Evolutionary conservation across 2,888 invertebrate species (phyloP).

Genomic region (Catonia carolina): DNA sequence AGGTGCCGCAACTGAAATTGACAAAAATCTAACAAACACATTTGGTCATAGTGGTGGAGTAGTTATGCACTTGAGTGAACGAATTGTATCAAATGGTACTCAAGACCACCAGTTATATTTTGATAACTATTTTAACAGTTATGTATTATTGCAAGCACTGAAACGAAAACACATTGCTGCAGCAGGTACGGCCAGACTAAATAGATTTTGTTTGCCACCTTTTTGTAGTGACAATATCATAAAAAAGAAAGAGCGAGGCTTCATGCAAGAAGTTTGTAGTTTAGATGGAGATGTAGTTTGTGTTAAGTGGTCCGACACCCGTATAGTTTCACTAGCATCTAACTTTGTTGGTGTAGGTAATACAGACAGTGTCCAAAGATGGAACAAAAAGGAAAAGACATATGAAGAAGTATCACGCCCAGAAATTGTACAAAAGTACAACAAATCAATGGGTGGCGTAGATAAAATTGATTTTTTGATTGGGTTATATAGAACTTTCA

Average conservation of each 20-base stretch:
- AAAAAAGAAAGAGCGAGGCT: slow-evolving; percentile 20
- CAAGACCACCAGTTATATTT: slow-evolving; percentile 15
- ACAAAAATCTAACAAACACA: too few species aligned
- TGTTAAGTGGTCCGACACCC: slow-evolving; percentile 27
- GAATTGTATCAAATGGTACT: slow-evolving; percentile 12
- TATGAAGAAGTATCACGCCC: slow-evolving; percentile 22
- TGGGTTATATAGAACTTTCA: slow-evolving; percentile 22
- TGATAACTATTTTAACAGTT: slow-evolving; percentile 24
- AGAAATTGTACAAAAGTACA: slow-evolving; percentile 23
- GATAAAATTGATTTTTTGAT: slow-evolving; percentile 27
- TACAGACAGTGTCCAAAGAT: slow-evolving; percentile 17
- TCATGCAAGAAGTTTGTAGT: slow-evolving; percentile 8
- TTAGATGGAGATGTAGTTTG: slow-evolving; percentile 20
- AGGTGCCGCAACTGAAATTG: slow-evolving; percentile 2
- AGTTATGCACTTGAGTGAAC: slow-evolving; percentile 9
- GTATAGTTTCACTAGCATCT: slow-evolving; percentile 18
- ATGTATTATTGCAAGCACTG: slow-evolving; percentile 18
- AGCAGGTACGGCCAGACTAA: slow-evolving; percentile 18
- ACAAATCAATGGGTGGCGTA: slow-evolving; percentile 26
- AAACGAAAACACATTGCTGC: slow-evolving; percentile 9
- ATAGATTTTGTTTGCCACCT: slow-evolving; percentile 20
- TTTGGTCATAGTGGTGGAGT: slow-evolving; percentile 8
- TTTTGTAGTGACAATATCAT: slow-evolving; percentile 9
- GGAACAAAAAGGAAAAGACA: slow-evolving; percentile 21
- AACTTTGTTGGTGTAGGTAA: slow-evolving; percentile 21